Evolutionary conservation across 30 jellyfish, hydroid and myxozoan genomes (phyloP).

Genomic region (Turritopsis dohrnii): DNA sequence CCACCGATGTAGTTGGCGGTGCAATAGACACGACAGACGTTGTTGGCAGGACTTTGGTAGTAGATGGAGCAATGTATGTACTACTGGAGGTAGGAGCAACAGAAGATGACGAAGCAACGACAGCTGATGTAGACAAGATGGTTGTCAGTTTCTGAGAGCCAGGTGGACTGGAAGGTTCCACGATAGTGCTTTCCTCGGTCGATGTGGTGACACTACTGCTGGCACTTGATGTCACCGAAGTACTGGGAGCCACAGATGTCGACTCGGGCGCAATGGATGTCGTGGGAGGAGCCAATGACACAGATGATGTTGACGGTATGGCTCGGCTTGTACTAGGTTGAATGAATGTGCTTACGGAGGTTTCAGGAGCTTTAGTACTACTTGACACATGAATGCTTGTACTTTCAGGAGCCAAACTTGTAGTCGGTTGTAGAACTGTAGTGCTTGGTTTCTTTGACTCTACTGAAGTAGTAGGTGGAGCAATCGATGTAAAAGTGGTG

Average conservation of each 20-base stretch:
- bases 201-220: not conserved
- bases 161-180: not conserved
- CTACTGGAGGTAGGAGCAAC: not conserved
- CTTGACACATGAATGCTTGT: not conserved
- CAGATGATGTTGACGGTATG: not conserved
- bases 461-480: no score
- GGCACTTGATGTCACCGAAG: slow-evolving; percentile 9
- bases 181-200: not conserved
- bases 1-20: not conserved
- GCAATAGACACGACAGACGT: not conserved
- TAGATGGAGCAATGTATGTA: not conserved
- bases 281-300: not conserved
- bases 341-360: not conserved
- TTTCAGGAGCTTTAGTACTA: not conserved
- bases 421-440: no score
- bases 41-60: not conserved
- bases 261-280: slow-evolving; percentile 33
- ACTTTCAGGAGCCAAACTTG: not conserved
- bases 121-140: not conserved
- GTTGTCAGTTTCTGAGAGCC: not conserved
- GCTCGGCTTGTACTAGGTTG: not conserved
- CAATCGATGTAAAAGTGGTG: no score
- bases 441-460: no score
- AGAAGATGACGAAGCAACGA: not conserved
- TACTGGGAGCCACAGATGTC: slow-evolving; percentile 24